These are phyloP conservation scores for Tribolium madens DNA, from an alignment of 1,140 invertebrate genomes.

Conservation along the genomic window DNA sequence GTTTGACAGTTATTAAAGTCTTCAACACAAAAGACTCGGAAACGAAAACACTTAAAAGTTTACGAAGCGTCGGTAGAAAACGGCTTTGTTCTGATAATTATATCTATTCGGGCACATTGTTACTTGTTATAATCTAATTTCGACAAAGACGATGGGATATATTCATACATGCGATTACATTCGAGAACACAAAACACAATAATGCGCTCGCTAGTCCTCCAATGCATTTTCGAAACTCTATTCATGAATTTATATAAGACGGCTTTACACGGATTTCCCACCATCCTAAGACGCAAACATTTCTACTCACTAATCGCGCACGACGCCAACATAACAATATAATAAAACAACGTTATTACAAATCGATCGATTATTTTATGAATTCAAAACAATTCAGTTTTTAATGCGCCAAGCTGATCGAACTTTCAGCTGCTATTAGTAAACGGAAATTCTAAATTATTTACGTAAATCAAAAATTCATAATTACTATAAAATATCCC, in stretches of 20 bases:
- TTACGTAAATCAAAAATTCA: too few relatives aligned
- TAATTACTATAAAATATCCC: too few relatives aligned
- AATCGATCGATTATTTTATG: too few relatives aligned
- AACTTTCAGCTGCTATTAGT: too few relatives aligned
- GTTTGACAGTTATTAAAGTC: slow-evolving; percentile 26
- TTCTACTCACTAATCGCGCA: not conserved
- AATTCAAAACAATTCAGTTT: too few relatives aligned
- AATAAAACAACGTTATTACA: too few relatives aligned
- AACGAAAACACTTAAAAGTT: slow-evolving; percentile 33
- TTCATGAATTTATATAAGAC: slow-evolving; percentile 20
- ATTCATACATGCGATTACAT: slow-evolving; percentile 40
- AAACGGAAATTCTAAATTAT: too few relatives aligned
- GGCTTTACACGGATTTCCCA: not conserved
- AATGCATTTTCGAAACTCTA: slow-evolving; percentile 37
- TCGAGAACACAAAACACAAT: slow-evolving; percentile 37
- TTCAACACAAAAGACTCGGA: slow-evolving; percentile 3
- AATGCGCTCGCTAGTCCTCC: slow-evolving; percentile 1
- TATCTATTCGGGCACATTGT: slow-evolving; percentile 40
- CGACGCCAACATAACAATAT: too few relatives aligned
- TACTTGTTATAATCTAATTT: slow-evolving; percentile 44
- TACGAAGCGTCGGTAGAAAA: slow-evolving; percentile 15
- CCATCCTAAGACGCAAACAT: not conserved
- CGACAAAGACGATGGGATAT: slow-evolving; percentile 38
- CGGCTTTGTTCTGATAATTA: slow-evolving; percentile 39
- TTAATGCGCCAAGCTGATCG: too few relatives aligned